Evolutionary conservation across 2,888 invertebrate species (phyloP).

Genomic region (Aporophyla nigra): DNA sequence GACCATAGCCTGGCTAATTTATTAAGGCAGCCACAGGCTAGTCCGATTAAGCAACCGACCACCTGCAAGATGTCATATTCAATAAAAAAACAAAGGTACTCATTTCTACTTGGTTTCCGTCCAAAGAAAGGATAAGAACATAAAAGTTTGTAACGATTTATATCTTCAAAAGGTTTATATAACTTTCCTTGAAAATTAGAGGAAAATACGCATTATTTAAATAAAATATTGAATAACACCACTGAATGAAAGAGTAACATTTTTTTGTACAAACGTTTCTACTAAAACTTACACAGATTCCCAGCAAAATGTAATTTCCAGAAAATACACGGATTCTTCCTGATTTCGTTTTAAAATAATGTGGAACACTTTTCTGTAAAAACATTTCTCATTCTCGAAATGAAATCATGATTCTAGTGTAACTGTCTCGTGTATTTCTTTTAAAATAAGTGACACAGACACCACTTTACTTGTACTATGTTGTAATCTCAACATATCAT

Average conservation of each 20-base stretch:
- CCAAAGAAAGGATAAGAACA: neutral
- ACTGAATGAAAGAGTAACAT: constrained; percentile 34
- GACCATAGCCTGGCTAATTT: no score
- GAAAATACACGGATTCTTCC: constrained; percentile 27
- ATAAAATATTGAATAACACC: neutral
- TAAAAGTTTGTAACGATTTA: no score
- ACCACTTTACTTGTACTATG: neutral
- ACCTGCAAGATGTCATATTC: no score
- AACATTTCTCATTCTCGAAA: constrained; percentile 36
- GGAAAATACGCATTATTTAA: neutral
- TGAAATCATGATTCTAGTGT: constrained; percentile 26
- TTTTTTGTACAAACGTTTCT: constrained; percentile 15
- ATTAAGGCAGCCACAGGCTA: no score
- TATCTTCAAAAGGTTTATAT: neutral
- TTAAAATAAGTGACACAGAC: neutral
- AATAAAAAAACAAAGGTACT: no score
- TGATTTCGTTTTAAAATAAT: constrained; percentile 20
- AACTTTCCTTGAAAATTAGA: neutral
- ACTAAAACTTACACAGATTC: constrained; percentile 29
- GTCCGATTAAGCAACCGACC: no score
- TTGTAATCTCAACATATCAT: neutral
- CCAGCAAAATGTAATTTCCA: constrained; percentile 39
- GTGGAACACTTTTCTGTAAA: constrained; percentile 28
- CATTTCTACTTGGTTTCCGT: neutral
- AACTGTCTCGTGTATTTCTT: constrained; percentile 2